Evolutionary conservation across 2,888 invertebrate genomes (phyloP).

Genomic region (Eupelmus urozonus): DNA sequence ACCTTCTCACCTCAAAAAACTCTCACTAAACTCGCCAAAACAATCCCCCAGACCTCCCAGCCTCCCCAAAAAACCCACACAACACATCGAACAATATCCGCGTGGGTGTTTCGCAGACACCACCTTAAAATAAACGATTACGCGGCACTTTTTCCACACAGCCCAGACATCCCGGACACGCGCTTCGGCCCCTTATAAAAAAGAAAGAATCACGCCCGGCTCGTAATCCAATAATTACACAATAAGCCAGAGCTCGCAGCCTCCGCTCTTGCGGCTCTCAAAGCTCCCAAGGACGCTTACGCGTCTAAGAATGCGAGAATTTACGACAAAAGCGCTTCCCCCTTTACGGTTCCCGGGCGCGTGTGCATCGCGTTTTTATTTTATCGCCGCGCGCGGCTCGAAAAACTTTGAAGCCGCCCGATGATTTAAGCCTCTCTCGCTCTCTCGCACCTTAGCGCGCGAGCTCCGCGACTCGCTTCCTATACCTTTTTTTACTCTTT

Average conservation of each 20-base stretch:
- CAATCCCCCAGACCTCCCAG: background rate
- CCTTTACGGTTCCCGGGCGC: slow-evolving; percentile 39
- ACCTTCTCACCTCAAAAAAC: too few species aligned
- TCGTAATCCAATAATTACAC: slow-evolving; percentile 59
- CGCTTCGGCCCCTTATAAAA: too few species aligned
- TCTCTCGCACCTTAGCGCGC: background rate
- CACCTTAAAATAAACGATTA: slow-evolving; percentile 53
- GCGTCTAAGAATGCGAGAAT: slow-evolving; percentile 59
- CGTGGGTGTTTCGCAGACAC: slow-evolving; percentile 25
- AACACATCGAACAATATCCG: background rate
- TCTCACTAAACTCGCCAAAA: slow-evolving; percentile 8
- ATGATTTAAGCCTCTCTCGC: slow-evolving; percentile 59
- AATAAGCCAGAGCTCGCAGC: too few species aligned
- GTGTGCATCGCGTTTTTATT: slow-evolving; percentile 58
- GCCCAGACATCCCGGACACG: background rate
- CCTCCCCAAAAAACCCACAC: background rate
- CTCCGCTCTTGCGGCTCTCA: slow-evolving; percentile 6
- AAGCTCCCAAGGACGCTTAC: slow-evolving; percentile 49
- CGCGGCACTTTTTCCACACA: slow-evolving; percentile 52
- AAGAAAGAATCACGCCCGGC: slow-evolving; percentile 38
- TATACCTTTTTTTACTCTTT: background rate
- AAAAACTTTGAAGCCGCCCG: slow-evolving; percentile 58
- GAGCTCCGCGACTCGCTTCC: slow-evolving; percentile 4
- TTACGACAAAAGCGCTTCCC: slow-evolving; percentile 59
- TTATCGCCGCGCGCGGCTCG: slow-evolving; percentile 57